Base-by-base conservation (phyloP, 2,797 vertebrate genomes). In the Garrulus glandarius region DNA sequence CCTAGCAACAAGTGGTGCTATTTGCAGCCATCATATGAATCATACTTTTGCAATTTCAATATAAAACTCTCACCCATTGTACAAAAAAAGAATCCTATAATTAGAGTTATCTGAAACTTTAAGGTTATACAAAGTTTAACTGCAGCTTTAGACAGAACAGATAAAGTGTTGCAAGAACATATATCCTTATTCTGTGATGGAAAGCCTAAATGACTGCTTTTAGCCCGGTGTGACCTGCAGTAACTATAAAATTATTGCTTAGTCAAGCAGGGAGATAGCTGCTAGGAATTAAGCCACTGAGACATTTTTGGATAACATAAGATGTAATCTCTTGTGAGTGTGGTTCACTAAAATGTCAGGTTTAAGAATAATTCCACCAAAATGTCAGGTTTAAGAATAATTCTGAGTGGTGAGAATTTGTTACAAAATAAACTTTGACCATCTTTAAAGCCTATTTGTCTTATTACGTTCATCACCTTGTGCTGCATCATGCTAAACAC, bases 291-390 rank as follows among this genome's bases (percentile, higher is more conserved):
- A 2, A 89, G 32, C 30, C 29, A 47, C 53, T 22, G 60, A 83
- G 41, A 68, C 92, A 87, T 94, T 91, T 95, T 53, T 83, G 60
- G 41, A 49, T 84, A 89, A 53, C 24, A 71, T 78, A 55, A 93
- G 52, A 93, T 67, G 57, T 74, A 89, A 91, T 91, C 39, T 83
- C 30, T 65, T 94, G n/a, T 95, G 56, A 94, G 50, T 50, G 78
- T 39, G 83, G 81, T 71, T 89, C 87, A 71, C 64, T 57, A 71
- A 80, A 95, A 92, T 91, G 91, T 71, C 91, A 96, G 11, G 23
- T 78, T 90, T 92, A 92, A 92, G 77, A 92, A 92, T 93, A 96
- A 92, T 64, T 89, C 36, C 61, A 83, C n/a, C 20, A 89, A 87
- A 94, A 94, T 87, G 39, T 83, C 71, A 92, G 7, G 32, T 50